Evolutionary conservation across 92 coral and sea anemone genomes (phyloP).

Genomic region (Nematostella vectensis): DNA sequence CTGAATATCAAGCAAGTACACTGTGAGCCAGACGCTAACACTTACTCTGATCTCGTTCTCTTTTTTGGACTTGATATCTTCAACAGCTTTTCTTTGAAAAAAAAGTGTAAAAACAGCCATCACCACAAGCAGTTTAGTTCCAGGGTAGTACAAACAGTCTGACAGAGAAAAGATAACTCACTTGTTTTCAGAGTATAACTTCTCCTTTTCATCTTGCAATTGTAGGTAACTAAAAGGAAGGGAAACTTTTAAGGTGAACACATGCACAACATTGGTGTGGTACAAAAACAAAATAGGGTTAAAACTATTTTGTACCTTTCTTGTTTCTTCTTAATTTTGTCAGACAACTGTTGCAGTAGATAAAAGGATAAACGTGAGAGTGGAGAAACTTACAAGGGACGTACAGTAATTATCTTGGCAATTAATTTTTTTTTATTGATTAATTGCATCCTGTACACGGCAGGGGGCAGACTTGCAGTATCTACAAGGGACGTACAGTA

Average conservation of each 20-base stretch:
- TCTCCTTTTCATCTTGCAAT: constrained; percentile 93
- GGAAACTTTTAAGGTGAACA: no score
- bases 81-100: constrained; percentile 57
- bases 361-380: no score
- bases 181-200: constrained; percentile 84
- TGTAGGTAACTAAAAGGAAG: constrained; percentile 86
- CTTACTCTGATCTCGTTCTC: constrained; percentile 67
- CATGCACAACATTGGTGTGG: no score
- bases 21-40: background rate
- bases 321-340: constrained; percentile 84
- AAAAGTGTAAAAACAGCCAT: background rate
- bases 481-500: no score
- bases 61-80: constrained; percentile 59
- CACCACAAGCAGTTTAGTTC: no score
- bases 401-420: constrained; percentile 68
- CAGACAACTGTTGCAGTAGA: constrained; percentile 67
- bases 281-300: no score
- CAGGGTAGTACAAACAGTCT: no score
- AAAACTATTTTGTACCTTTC: constrained; percentile 84
- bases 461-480: no score
- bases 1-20: background rate
- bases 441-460: no score
- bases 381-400: no score
- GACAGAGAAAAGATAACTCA: no score
- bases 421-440: no score